phyloP scores from a whole-genome alignment of 2,888 invertebrate species.

The Scrobipalpa costella region DNA sequence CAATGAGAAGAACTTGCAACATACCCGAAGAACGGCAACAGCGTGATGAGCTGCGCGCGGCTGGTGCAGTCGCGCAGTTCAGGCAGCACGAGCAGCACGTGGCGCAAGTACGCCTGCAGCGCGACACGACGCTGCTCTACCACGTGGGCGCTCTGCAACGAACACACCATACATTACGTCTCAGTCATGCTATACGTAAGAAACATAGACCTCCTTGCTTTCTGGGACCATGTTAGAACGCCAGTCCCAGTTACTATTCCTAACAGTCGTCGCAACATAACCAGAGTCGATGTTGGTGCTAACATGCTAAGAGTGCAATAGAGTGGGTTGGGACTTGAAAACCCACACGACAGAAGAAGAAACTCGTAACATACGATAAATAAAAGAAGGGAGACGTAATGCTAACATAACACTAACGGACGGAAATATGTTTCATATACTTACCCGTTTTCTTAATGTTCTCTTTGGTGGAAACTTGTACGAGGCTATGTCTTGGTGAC shows the following conservation, averaged over 20 bases:
- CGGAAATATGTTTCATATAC: constrained; percentile 34
- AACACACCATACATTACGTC: too few species aligned
- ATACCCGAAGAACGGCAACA: constrained; percentile 94
- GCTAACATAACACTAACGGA: background rate
- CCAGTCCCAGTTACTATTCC: too few species aligned
- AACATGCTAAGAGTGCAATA: too few species aligned
- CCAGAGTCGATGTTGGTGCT: too few species aligned
- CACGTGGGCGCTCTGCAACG: constrained; percentile 85
- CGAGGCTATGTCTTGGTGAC: constrained; percentile 87
- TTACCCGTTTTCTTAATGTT: constrained; percentile 94
- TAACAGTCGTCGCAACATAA: too few species aligned
- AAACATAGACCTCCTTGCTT: too few species aligned
- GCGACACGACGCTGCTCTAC: constrained; percentile 93
- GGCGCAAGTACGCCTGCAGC: constrained; percentile 93
- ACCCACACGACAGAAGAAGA: too few species aligned
- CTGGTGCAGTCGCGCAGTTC: constrained; percentile 88
- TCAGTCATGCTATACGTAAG: too few species aligned
- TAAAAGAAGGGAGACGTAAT: too few species aligned
- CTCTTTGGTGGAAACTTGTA: constrained; percentile 98
- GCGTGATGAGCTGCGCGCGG: constrained; percentile 88
- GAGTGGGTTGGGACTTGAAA: too few species aligned
- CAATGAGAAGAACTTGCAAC: background rate
- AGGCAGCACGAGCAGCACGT: constrained; percentile 89
- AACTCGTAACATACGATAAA: too few species aligned
- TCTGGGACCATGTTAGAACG: too few species aligned